Conservation (phyloP, 2,797 vertebrate genomes). For the Anas flavirostris region DNA sequence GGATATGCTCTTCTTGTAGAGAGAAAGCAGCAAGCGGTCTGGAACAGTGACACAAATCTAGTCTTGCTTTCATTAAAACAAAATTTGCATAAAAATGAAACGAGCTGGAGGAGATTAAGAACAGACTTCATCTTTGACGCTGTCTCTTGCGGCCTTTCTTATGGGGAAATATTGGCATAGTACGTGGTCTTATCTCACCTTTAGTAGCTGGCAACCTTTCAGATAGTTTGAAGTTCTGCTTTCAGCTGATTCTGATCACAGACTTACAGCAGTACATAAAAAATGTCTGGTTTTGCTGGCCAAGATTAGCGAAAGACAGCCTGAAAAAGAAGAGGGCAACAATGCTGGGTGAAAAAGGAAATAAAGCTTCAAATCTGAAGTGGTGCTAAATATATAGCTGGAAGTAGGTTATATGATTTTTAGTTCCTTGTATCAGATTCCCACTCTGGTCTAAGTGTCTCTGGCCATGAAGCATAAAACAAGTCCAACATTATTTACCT, state of each 20-base stretch:
- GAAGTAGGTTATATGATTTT: not conserved
- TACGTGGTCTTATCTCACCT: not conserved
- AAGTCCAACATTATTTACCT: not conserved
- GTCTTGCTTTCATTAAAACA: not conserved
- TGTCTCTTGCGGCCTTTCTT: not conserved
- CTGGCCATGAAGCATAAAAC: not conserved
- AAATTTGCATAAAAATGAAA: not conserved
- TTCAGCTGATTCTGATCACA: not conserved
- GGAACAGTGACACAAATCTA: not conserved
- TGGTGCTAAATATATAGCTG: not conserved
- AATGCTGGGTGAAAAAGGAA: not conserved
- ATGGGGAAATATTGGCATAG: not conserved
- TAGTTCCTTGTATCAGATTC: not conserved
- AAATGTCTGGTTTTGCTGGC: not conserved
- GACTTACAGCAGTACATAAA: not conserved
- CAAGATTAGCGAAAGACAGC: not conserved
- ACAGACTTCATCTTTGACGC: not conserved
- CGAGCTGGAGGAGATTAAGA: not conserved
- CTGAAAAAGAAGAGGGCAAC: not conserved
- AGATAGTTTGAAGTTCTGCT: not conserved
- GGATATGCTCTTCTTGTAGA: not conserved
- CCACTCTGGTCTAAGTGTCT: not conserved
- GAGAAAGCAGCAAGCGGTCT: not conserved
- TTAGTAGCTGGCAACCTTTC: not conserved
- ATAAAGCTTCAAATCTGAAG: not conserved